phyloP scores from a whole-genome alignment of 2,113 vertebrate genomes.

The Colossoma macropomum region DNA sequence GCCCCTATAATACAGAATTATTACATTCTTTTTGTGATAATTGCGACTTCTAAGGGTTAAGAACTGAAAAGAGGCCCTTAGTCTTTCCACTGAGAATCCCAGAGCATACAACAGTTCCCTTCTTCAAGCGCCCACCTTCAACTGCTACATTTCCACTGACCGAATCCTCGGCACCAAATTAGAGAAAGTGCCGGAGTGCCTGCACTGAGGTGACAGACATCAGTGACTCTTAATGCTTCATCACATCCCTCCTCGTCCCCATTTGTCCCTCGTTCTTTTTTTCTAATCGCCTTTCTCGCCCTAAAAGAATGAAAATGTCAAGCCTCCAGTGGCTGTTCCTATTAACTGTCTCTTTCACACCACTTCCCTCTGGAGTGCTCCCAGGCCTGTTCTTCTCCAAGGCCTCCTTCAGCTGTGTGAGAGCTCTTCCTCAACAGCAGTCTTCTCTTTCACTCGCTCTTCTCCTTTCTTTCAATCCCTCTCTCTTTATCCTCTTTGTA shows the following conservation, averaged over 20 bases:
- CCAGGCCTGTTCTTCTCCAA: conserved; percentile 4
- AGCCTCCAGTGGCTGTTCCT: conserved; percentile 5
- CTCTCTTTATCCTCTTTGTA: conserved; percentile 30
- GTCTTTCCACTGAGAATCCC: not conserved
- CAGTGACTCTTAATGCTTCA: conserved; percentile 13
- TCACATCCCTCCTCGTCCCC: not conserved
- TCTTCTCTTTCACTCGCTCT: not conserved
- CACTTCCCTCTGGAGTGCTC: conserved; percentile 19
- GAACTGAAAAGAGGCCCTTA: not conserved
- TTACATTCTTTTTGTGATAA: no score
- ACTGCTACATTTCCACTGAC: not conserved
- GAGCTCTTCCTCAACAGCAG: conserved; percentile 6
- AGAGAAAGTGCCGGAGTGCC: not conserved
- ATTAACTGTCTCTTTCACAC: conserved; percentile 37
- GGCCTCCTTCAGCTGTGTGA: not conserved
- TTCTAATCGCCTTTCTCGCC: conserved; percentile 14
- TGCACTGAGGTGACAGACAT: not conserved
- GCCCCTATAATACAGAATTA: no score
- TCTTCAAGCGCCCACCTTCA: not conserved
- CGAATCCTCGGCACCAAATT: conserved; percentile 15
- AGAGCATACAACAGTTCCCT: not conserved
- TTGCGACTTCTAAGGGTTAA: not conserved
- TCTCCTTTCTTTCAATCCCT: not conserved
- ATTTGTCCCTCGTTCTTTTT: not conserved
- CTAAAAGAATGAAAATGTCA: conserved; percentile 39